Evolutionary conservation across 1,140 invertebrate genomes (phyloP).

Genomic region (Scaptomyza montana): DNA sequence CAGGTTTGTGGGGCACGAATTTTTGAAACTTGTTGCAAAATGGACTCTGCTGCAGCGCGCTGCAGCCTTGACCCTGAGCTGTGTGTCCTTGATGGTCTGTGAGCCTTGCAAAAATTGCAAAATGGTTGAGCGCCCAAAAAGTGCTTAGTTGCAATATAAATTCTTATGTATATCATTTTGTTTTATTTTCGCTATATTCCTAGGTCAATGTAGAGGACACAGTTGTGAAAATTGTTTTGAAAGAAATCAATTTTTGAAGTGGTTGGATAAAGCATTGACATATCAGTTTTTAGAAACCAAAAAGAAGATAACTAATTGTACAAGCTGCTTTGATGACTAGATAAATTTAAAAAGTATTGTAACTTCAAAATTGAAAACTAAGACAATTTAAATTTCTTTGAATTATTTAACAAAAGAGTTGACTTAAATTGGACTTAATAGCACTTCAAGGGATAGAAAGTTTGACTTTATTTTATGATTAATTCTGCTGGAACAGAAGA

Average conservation of each 20-base stretch:
- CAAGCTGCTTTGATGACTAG: no score
- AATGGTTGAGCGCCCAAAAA: constrained; percentile 52
- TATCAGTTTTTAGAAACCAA: neutral
- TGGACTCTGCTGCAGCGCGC: constrained; percentile 38
- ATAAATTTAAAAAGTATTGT: no score
- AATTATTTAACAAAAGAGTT: no score
- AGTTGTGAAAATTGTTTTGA: neutral
- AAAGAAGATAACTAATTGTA: neutral
- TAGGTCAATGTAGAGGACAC: constrained; percentile 1
- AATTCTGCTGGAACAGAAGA: neutral
- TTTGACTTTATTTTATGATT: neutral
- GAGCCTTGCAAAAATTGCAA: constrained; percentile 64
- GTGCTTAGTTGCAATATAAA: constrained; percentile 26
- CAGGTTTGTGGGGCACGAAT: constrained; percentile 35
- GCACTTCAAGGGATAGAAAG: no score
- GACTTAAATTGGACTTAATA: no score
- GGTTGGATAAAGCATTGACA: constrained; percentile 2
- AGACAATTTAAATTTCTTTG: no score
- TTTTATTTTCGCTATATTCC: constrained; percentile 3
- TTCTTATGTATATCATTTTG: neutral
- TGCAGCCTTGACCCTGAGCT: constrained; percentile 68
- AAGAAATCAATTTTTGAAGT: constrained; percentile 9
- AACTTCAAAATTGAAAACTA: no score
- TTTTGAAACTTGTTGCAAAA: constrained; percentile 72
- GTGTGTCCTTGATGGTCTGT: constrained; percentile 54